These are phyloP conservation scores for Poeciliopsis paucimaculata DNA, from an alignment of 2,797 vertebrate genomes.

Conservation along the genomic window DNA sequence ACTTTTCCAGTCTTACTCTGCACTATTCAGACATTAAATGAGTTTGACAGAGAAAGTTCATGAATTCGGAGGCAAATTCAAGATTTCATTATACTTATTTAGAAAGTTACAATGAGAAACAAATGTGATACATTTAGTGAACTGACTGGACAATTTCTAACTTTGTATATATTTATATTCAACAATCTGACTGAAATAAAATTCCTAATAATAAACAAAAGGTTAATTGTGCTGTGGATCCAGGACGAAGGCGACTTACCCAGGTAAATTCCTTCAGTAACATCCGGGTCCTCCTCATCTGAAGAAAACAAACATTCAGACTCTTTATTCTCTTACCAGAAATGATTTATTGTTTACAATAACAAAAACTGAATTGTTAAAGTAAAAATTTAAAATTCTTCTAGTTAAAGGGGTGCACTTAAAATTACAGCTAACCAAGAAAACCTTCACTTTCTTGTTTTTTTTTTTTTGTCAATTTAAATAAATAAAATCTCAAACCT, in stretches of 20 bases:
- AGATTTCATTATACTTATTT: background rate
- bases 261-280: conserved; percentile 72
- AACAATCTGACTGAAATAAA: background rate
- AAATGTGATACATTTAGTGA: background rate
- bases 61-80: background rate
- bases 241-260: conserved; percentile 52
- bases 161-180: background rate
- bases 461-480: too few relatives aligned
- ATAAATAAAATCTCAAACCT: background rate
- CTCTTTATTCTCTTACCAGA: background rate
- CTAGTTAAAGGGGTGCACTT: background rate
- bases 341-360: background rate
- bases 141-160: background rate
- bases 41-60: background rate
- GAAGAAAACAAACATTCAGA: conserved; percentile 26
- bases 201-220: background rate
- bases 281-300: conserved; percentile 82
- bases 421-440: background rate
- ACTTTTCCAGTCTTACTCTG: background rate
- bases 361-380: background rate
- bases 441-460: too few relatives aligned
- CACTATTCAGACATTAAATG: background rate
- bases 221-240: background rate
- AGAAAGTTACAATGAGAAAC: background rate
- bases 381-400: background rate